phyloP scores from a whole-genome alignment of 2,888 invertebrate genomes.

The Ectropis crepuscularia region DNA sequence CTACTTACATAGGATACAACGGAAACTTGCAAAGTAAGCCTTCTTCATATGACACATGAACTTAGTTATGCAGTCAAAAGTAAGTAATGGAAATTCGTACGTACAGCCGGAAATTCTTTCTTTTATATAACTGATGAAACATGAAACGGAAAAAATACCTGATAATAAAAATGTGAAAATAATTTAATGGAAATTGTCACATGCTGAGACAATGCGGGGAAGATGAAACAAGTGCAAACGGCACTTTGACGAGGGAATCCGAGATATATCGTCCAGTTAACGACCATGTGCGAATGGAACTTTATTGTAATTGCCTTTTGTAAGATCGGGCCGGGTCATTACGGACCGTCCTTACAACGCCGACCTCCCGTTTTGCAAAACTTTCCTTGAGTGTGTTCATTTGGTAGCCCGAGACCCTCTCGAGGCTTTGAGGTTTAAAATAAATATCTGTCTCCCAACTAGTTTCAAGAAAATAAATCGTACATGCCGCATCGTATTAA shows the following conservation, averaged over 20 bases:
- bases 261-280: slow-evolving; percentile 83
- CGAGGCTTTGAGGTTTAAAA: slow-evolving; percentile 52
- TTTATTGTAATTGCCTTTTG: slow-evolving; percentile 85
- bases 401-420: slow-evolving; percentile 49
- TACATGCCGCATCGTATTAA: slow-evolving; percentile 23
- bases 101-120: too few species aligned
- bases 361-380: slow-evolving; percentile 74
- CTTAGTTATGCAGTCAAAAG: too few species aligned
- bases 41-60: too few species aligned
- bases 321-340: slow-evolving; percentile 83
- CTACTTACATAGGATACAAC: too few species aligned
- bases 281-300: slow-evolving; percentile 83
- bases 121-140: too few species aligned
- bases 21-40: too few species aligned
- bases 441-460: slow-evolving; percentile 41
- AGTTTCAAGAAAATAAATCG: slow-evolving; percentile 41
- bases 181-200: slow-evolving; percentile 30
- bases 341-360: slow-evolving; percentile 72
- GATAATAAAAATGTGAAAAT: not conserved
- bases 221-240: slow-evolving; percentile 70
- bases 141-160: too few species aligned
- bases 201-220: slow-evolving; percentile 31
- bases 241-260: slow-evolving; percentile 68
- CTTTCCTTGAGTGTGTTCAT: slow-evolving; percentile 65
- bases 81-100: too few species aligned